Base-by-base conservation (phyloP, 2,888 invertebrate species). In the Sceliomorpha sp. region DNA sequence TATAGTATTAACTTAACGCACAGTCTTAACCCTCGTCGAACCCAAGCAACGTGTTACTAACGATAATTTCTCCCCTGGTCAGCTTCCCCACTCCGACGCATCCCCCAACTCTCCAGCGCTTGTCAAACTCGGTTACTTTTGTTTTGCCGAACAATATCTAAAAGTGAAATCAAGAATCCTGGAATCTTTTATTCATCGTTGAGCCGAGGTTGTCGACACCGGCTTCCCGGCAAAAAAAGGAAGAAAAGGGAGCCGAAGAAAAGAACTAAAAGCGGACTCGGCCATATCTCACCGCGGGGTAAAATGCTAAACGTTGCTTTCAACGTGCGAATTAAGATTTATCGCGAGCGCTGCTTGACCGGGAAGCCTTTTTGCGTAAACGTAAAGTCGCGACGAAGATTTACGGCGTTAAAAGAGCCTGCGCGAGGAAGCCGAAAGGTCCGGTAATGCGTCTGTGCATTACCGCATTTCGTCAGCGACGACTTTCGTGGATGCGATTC, bases 241-340 rank as follows among this genome's bases (percentile, higher is more conserved):
- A 42, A 39, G 51, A 56, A 63, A 48, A 40, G 50, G n/a, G 50
- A 40, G 29, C 29, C n/a, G n/a, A n/a, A n/a, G 47, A 67, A 37
- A 60, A 60, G 37, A 13, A 51, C 39, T 48, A 60, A 67, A 63
- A 67, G 62, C 51, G 39, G 51, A 42, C 40, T 14, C 53, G 48
- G 42, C 73, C 77, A 74, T 79, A 80, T 78, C 78, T 81, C 79
- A 76, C 60, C 40, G 50, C 36, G 66, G 56, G 55, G 45, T 48
- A 73, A 74, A 77, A 77, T 76, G 78, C 74, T 82, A 79, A 82
- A 79, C 73, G 80, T 58, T 68, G 77, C 79, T 80, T 79, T 80
- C 79, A 79, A 73, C 75, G 76, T 70, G 76, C 74, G 81, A 82
- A 82, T 82, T 79, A 79, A 82, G 82, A 82, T 82, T 82, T 82